Base-by-base conservation (phyloP, 2,888 invertebrate genomes). In the Drosophila cognata region DNA sequence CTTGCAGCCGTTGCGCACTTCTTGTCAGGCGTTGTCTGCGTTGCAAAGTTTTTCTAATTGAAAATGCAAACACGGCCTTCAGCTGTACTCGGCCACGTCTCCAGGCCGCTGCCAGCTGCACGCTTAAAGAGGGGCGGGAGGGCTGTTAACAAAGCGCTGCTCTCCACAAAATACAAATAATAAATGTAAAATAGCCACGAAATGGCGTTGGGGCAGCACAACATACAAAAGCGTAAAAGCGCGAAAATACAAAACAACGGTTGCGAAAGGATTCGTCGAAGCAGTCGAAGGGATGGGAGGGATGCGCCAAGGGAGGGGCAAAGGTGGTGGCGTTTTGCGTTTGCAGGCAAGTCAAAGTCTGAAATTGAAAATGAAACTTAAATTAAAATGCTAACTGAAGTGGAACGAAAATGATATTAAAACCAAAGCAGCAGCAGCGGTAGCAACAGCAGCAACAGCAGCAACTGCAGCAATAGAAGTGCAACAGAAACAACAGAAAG, bases 361-460 rank as follows among this genome's bases (percentile, higher is more conserved):
- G 86, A 90, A 91, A 89, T 90, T 87, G 87, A 91, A 87, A 91
- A 91, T 88, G 84, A 89, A 91, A 91, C 89, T 91, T 91, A 90
- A 92, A 91, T 91, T 91, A 91, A 91, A 91, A 92, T 91, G 88
- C 89, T 89, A 91, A 92, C 90, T 91, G 89, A 90, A 91, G 91
- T 92, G 92, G 91, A 92, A 92, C 90, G 82, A 84, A 88, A 91
- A 86, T 92, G 91, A 92, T 92, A 92, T 91, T 91, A 81, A 88
- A 88, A 85, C 79, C 80, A 81, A 81, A 72, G 79, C 78, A 73
- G 52, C 56, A 65, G 38, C 81, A 71, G 52, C 55, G 66, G 43
- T 64, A 66, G 6, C 35, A 16, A 36, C 50, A 51, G 38, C 62
- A 46, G 21, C 56, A 21, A 36, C 57, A n/a, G 1, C 21, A 62